phyloP scores from a whole-genome alignment of 92 coral and sea anemone species.

The Galaxea fascicularis region DNA sequence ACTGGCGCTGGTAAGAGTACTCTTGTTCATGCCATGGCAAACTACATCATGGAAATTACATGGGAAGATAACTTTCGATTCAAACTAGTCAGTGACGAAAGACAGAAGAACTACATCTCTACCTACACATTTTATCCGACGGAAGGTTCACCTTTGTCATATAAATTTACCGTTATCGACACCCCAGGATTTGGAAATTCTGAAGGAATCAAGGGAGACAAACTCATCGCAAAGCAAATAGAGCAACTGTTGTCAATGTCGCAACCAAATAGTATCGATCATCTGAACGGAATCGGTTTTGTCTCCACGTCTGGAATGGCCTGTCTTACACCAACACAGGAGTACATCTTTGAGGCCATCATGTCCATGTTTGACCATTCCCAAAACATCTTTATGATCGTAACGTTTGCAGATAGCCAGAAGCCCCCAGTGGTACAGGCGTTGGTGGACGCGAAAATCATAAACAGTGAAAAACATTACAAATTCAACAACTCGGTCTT shows the following conservation, averaged over 20 bases:
- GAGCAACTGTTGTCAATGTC: conserved; percentile 48
- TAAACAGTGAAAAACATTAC: conserved; percentile 11
- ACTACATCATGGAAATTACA: conserved; percentile 35
- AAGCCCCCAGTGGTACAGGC: conserved; percentile 54
- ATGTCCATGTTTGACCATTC: conserved; percentile 58
- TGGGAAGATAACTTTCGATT: conserved; percentile 45
- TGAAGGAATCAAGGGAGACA: conserved; percentile 52
- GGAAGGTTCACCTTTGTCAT: conserved; percentile 24
- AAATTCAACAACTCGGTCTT: conserved; percentile 59
- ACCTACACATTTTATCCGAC: conserved; percentile 44
- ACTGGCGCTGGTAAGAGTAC: conserved; percentile 63
- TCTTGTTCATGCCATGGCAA: conserved; percentile 46
- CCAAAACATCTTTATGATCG: conserved; percentile 46
- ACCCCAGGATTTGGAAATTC: conserved; percentile 58
- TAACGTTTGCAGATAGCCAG: conserved; percentile 62
- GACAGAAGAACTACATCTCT: conserved; percentile 45
- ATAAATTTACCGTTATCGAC: conserved; percentile 51
- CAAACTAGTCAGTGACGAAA: conserved; percentile 23
- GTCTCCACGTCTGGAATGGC: conserved; percentile 42
- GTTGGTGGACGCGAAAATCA: conserved; percentile 27
- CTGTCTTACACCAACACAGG: conserved; percentile 46
- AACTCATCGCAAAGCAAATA: conserved; percentile 38
- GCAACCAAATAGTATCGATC: conserved; percentile 44
- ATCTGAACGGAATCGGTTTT: conserved; percentile 56
- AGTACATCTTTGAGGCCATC: conserved; percentile 60